phyloP scores from a whole-genome alignment of 2,797 vertebrate species.

The Somateria mollissima region DNA sequence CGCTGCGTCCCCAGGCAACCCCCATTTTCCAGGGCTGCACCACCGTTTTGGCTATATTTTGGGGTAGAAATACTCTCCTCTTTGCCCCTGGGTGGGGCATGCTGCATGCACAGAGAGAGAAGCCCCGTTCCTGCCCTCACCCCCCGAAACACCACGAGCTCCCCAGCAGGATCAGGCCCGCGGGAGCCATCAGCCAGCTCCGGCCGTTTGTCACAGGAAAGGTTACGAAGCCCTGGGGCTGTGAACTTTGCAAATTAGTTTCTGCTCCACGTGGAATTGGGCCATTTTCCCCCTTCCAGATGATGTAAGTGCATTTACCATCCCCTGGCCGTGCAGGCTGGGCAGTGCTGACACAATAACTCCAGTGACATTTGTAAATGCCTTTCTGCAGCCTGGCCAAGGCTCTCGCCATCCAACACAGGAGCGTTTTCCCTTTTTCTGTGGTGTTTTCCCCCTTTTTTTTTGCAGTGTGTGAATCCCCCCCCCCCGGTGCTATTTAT shows the following conservation, averaged over 20 bases:
- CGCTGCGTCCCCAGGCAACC: background rate
- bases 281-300: fast-evolving
- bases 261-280: background rate
- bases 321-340: background rate
- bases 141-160: background rate
- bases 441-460: background rate
- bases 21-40: background rate
- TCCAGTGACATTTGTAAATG: background rate
- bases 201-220: background rate
- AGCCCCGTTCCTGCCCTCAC: background rate
- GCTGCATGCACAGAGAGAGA: background rate
- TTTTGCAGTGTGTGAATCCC: background rate
- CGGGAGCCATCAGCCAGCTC: background rate
- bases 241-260: background rate
- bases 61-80: background rate
- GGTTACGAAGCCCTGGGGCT: fast-evolving
- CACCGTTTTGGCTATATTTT: background rate
- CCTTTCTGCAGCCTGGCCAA: background rate
- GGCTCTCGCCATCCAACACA: background rate
- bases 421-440: background rate
- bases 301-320: background rate
- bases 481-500: background rate
- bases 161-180: background rate
- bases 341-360: background rate
- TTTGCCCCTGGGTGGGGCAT: background rate